phyloP scores from a whole-genome alignment of 2,888 invertebrate genomes.

The Steinernema hermaphroditum region DNA sequence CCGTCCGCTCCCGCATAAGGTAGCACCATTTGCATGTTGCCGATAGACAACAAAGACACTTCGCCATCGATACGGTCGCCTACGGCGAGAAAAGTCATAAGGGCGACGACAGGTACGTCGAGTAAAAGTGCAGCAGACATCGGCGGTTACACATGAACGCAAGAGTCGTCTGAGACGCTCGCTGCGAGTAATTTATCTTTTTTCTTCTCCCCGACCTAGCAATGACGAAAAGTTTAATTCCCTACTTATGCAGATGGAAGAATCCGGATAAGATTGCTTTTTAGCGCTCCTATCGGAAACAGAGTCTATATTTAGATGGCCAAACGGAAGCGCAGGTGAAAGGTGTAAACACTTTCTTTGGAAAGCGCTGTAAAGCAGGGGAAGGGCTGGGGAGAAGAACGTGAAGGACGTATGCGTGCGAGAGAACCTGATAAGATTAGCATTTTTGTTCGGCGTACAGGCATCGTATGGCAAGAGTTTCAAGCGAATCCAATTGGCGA shows the following conservation, averaged over 20 bases:
- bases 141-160: conserved; percentile 25
- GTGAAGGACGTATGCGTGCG: neutral
- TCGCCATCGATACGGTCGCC: neutral
- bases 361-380: neutral
- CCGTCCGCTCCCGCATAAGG: neutral
- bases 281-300: no score
- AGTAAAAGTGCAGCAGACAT: conserved; percentile 25
- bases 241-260: neutral
- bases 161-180: conserved; percentile 3
- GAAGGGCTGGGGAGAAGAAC: neutral
- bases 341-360: no score
- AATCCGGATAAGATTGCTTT: no score
- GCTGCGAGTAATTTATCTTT: conserved; percentile 26
- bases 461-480: neutral
- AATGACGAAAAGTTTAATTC: neutral
- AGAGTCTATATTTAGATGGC: no score
- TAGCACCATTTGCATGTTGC: neutral
- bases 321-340: no score
- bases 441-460: neutral
- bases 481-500: neutral
- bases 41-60: neutral
- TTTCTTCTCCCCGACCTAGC: conserved; percentile 11
- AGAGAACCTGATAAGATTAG: conserved; percentile 1
- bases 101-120: conserved; percentile 9
- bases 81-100: conserved; percentile 22